Percentiles rank a stretch among this genome's conserved stretches.
These are phyloP conservation scores for Homarus gammarus DNA, from an alignment of 2,888 invertebrate species.

Conservation along the genomic window DNA sequence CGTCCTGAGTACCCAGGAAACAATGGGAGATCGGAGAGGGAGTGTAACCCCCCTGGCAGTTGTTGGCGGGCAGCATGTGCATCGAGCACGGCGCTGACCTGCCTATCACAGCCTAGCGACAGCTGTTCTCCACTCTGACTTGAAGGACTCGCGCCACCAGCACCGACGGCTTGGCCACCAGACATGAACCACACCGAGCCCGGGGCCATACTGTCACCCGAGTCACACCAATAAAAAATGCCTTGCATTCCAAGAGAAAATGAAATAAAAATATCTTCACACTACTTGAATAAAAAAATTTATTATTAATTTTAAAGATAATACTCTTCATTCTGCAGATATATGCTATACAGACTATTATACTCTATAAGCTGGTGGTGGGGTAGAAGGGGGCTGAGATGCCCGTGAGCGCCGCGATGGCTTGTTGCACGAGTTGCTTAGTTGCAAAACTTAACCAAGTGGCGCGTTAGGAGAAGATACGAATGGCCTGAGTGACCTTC, in stretches of 20 bases:
- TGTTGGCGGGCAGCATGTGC: slow-evolving; percentile 51
- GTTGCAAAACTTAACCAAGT: slow-evolving; percentile 27
- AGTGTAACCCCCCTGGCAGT: slow-evolving; percentile 67
- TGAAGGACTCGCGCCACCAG: slow-evolving; percentile 69
- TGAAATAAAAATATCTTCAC: slow-evolving; percentile 65
- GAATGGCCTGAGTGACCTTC: slow-evolving; percentile 91
- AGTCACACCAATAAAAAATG: slow-evolving; percentile 68
- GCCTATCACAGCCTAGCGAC: slow-evolving; percentile 72
- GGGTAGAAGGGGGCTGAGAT: slow-evolving; percentile 24
- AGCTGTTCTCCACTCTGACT: slow-evolving; percentile 69
- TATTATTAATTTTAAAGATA: slow-evolving; percentile 69
- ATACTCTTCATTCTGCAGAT: slow-evolving; percentile 69
- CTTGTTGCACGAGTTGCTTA: slow-evolving; percentile 22
- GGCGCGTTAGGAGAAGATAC: slow-evolving; percentile 82
- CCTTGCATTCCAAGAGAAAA: slow-evolving; percentile 66
- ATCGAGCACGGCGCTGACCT: slow-evolving; percentile 19
- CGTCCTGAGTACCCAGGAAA: slow-evolving; percentile 69
- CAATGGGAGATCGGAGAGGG: slow-evolving; percentile 68
- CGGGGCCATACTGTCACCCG: slow-evolving; percentile 58
- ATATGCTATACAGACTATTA: slow-evolving; percentile 61
- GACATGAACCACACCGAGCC: slow-evolving; percentile 36
- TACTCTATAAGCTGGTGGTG: slow-evolving; percentile 66
- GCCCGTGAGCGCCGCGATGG: slow-evolving; percentile 34
- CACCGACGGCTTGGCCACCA: slow-evolving; percentile 64
- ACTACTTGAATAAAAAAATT: slow-evolving; percentile 64